A percentile compares a stretch with the other conserved stretches of the same genome.
These are phyloP conservation scores for Drosophila paranaensis DNA, from an alignment of 2,888 invertebrate genomes.

Conservation along the genomic window DNA sequence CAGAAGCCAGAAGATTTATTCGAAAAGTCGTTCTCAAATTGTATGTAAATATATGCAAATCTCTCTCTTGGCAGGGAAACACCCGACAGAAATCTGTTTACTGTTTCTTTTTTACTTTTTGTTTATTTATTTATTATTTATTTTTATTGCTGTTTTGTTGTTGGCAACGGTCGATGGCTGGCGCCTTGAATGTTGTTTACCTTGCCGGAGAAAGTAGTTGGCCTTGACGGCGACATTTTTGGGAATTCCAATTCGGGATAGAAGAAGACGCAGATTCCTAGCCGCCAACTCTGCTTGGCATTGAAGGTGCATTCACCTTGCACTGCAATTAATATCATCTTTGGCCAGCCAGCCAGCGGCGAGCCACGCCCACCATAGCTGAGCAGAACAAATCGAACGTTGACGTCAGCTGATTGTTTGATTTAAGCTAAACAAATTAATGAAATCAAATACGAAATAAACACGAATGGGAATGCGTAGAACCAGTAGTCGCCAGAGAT, in stretches of 20 bases:
- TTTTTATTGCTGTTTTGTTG: constrained; percentile 4
- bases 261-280: constrained; percentile 41
- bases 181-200: constrained; percentile 76
- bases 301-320: constrained; percentile 60
- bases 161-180: constrained; percentile 64
- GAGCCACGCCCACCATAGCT: constrained; percentile 27
- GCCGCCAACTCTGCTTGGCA: constrained; percentile 9
- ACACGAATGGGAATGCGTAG: constrained; percentile 49
- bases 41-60: constrained; percentile 51
- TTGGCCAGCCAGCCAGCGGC: not conserved
- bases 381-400: constrained; percentile 23
- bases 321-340: constrained; percentile 27
- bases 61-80: constrained; percentile 45
- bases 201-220: constrained; percentile 71
- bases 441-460: constrained; percentile 29
- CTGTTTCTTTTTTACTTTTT: constrained; percentile 23
- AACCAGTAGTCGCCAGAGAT: constrained; percentile 68
- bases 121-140: not conserved
- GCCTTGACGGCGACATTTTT: constrained; percentile 55
- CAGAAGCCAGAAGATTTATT: constrained; percentile 58
- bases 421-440: constrained; percentile 47
- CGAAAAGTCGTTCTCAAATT: constrained; percentile 31
- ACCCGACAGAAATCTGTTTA: constrained; percentile 35
- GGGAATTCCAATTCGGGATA: constrained; percentile 17
- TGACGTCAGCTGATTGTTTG: constrained; percentile 49